Base-by-base conservation (phyloP, 2,888 invertebrate species). In the Andrena praecox region DNA sequence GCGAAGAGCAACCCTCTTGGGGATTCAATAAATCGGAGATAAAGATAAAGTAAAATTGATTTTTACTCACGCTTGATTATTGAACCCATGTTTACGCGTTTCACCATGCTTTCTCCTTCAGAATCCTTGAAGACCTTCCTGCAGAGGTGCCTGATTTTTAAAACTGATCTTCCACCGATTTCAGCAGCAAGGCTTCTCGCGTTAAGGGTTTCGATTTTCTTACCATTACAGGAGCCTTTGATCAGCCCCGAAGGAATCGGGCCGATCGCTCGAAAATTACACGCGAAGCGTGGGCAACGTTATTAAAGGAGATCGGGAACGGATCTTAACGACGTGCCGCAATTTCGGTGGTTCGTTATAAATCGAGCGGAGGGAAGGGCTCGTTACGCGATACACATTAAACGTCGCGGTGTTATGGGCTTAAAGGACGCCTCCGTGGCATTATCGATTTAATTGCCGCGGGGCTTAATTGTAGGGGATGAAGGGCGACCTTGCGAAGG, bases 371-470 rank as follows among this genome's bases (percentile, higher is more conserved):
- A 70, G 20, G 52, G 35, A 67, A 67, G 52, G 33, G 73, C 59
- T 70, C 69, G 60, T 77, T 83, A 84, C 64, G 59, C 42, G 67
- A 64, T 77, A 79, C 68, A 63, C 64, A 60, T 77, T 42, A 81
- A 87, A 80, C 74, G 82, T 56, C 52, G 16, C 70, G 27, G 68
- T 16, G 52, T 27, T 66, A 75, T 66, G 74, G 35, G 69, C 24
- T 52, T 54, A 63, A 82, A 83, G 85, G 63, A 72, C 60, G 72
- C 62, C 76, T 74, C 63, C 77, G 80, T 73, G 71, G 77, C 74
- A 80, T 87, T 89, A 90, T 90, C 89, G 89, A 90, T 90, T 87
- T 90, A 91, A 91, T 91, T 91, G 89, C 89, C 86, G 82, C 79
- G 70, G 84, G 70, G 81, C 72, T 87, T 88, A 91, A 89, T 91